Base-by-base conservation (phyloP, 2,888 invertebrate genomes). In the Tineola bisselliella region DNA sequence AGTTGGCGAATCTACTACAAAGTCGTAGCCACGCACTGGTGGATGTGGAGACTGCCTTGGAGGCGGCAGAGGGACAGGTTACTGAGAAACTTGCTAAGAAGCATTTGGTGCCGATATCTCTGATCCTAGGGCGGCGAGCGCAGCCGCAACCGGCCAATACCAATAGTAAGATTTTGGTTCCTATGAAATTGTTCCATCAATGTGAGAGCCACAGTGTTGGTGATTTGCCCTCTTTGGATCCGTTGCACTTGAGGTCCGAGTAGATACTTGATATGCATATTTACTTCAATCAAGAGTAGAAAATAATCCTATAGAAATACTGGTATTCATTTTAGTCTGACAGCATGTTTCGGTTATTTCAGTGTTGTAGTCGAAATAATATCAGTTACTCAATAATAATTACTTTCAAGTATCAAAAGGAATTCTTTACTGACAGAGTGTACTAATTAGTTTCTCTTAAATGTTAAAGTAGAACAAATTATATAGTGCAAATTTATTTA, bases 41-140 rank as follows among this genome's bases (percentile, higher is more conserved):
- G 33, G 88, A 88, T 70, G 88, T 88, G 0, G 88, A 88, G 64
- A 87, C 88, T 0, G 88, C 88, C 0, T 66, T 87, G 6, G 88
- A 88, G 64, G 88, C 88, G 0, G 88, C 87, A 0, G 88, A 88
- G 62, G 77, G 78, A 0, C 75, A 77, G 48, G 66, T 73, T 1
- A 59, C 75, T 0, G 44, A 57, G 3, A 70, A 68, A n/a, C 64
- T 73, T 2, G 79, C 78, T 0, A 71, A 68, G 0, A 68, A 72
- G 1, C 76, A 76, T 18, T 66, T 84, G 0, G 71, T 84, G 0
- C 84, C 87, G 0, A 77, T 87, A 0, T 61, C 73, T 0, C 61
- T 76, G 54, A 63, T 68, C 4, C 63, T 64, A 6, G 65, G 63
- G 12, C 65, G 63, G 44, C 61, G 62, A 62, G 65, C 61, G 64